These are phyloP conservation scores for Drosophila longiperda DNA, from an alignment of 2,888 invertebrate species.

Conservation along the genomic window DNA sequence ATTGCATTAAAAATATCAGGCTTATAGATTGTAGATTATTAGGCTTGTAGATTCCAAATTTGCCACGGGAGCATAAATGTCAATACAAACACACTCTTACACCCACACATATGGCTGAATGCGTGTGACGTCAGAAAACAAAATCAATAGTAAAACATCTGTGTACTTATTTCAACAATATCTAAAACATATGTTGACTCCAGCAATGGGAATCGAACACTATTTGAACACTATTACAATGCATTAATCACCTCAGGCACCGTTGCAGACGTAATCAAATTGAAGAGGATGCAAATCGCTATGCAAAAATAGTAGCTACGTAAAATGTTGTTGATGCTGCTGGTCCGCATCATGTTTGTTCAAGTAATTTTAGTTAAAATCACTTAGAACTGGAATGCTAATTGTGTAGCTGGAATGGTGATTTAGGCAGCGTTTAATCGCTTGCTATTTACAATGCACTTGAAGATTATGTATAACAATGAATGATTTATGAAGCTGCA, in stretches of 20 bases:
- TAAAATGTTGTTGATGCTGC: conserved; percentile 8
- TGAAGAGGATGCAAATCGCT: conserved; percentile 30
- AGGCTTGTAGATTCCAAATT: conserved; percentile 11
- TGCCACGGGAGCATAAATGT: conserved; percentile 47
- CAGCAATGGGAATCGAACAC: background rate
- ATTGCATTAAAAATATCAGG: conserved; percentile 18
- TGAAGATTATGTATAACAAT: conserved; percentile 15
- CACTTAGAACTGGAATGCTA: conserved; percentile 15
- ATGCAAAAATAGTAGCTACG: conserved; percentile 24
- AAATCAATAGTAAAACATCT: conserved; percentile 60
- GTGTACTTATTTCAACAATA: conserved; percentile 16
- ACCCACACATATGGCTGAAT: background rate
- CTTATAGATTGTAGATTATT: background rate
- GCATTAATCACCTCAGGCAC: conserved; percentile 43
- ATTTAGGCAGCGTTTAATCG: conserved; percentile 8
- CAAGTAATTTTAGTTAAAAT: conserved; percentile 6
- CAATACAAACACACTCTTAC: background rate
- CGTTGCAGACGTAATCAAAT: conserved; percentile 12
- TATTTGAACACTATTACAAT: background rate
- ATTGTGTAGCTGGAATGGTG: background rate
- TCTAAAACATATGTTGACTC: conserved; percentile 46
- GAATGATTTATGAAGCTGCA: conserved; percentile 40
- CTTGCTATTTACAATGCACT: conserved; percentile 19
- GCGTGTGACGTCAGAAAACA: conserved; percentile 53
- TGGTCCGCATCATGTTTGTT: conserved; percentile 35